Evolutionary conservation across 2,888 invertebrate species (phyloP).

Genomic region (Agrochola circellaris): DNA sequence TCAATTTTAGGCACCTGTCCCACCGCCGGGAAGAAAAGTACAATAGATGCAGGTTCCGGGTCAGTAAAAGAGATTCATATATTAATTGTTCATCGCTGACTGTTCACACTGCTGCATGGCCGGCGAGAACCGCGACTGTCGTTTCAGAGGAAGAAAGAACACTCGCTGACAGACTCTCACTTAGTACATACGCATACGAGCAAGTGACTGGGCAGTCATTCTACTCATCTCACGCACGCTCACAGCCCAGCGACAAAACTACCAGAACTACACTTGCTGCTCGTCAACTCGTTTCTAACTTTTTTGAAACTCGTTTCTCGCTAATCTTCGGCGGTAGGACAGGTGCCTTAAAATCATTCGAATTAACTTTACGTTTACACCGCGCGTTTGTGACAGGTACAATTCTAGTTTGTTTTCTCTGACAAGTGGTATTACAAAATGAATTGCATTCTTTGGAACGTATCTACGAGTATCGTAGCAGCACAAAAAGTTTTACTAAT

Average conservation of each 20-base stretch:
- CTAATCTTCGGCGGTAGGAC: background rate
- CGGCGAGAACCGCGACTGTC: background rate
- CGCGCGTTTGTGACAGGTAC: background rate
- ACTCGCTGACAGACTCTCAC: background rate
- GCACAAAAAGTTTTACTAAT: background rate
- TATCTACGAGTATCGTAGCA: background rate
- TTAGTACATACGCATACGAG: background rate
- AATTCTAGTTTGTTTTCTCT: background rate
- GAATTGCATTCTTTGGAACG: background rate
- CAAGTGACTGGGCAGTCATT: background rate
- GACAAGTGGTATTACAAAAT: background rate
- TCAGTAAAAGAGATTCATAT: background rate
- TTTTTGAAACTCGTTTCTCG: no score
- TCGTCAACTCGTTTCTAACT: background rate
- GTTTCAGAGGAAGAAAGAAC: background rate
- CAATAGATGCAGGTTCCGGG: background rate
- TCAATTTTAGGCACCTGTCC: background rate
- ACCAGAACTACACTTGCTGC: no score
- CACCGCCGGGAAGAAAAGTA: background rate
- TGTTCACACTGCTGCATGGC: background rate
- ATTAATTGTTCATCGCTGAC: background rate
- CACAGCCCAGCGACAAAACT: background rate
- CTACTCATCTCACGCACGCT: background rate
- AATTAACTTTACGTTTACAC: background rate
- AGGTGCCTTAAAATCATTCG: background rate